phyloP scores from a whole-genome alignment of 2,797 vertebrate species.

The Morus bassanus region DNA sequence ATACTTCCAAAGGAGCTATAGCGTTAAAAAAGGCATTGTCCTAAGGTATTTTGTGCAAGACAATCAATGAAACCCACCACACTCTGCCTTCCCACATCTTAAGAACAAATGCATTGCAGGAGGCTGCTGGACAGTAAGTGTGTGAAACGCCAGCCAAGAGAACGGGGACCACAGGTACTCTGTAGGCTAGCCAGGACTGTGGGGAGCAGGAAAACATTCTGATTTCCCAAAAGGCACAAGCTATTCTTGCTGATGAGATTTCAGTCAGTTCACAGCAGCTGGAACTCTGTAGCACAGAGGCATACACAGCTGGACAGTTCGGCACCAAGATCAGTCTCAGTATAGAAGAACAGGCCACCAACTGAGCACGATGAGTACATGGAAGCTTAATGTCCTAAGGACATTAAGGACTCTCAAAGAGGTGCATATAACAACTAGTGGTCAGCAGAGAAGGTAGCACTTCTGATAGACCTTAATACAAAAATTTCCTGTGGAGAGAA shows the following conservation, averaged over 20 bases:
- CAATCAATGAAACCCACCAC: neutral
- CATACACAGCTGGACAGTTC: neutral
- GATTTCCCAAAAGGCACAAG: neutral
- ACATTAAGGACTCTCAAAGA: neutral
- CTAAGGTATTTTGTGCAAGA: neutral
- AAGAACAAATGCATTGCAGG: neutral
- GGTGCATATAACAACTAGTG: neutral
- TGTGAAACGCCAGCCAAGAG: neutral
- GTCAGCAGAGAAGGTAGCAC: neutral
- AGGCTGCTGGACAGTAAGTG: neutral
- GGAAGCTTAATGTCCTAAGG: neutral
- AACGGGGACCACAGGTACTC: neutral
- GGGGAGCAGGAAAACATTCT: neutral
- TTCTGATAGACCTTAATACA: neutral
- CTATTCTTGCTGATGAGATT: slow-evolving; percentile 1
- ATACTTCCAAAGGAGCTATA: neutral
- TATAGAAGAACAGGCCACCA: neutral
- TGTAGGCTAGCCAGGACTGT: neutral
- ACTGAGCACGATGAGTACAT: neutral
- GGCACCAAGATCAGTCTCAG: neutral
- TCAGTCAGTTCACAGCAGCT: neutral
- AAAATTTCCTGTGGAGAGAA: neutral
- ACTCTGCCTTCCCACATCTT: neutral
- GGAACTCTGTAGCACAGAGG: neutral
- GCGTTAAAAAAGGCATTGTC: neutral